Percentiles rank a stretch among this genome's conserved stretches.
phyloP scores from a whole-genome alignment of 2,797 vertebrate species.

The Bradypus variegatus region DNA sequence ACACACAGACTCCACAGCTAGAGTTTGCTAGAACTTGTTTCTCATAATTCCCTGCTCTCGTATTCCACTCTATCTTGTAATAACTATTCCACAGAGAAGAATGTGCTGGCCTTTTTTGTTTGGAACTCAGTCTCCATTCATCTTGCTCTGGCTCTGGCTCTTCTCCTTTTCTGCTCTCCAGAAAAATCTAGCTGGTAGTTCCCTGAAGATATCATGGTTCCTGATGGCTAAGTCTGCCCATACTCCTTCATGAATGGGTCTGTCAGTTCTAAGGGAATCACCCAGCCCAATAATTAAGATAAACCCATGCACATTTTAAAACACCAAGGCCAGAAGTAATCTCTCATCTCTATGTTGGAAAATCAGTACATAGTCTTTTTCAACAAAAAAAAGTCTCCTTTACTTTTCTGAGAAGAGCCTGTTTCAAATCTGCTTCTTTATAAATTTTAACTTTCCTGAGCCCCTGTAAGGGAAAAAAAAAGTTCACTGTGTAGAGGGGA shows the following conservation, averaged over 20 bases:
- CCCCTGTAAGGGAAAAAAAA: background rate
- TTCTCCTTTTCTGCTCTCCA: background rate
- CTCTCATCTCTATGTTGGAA: background rate
- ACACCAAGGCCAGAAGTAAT: background rate
- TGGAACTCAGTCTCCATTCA: background rate
- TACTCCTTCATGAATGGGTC: background rate
- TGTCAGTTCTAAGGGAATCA: background rate
- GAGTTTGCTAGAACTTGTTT: background rate
- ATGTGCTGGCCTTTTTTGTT: background rate
- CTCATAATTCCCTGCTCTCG: background rate
- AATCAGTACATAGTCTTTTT: background rate
- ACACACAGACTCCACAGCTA: background rate
- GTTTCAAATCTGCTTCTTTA: slow-evolving; percentile 37
- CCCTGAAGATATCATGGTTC: background rate
- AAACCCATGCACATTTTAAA: background rate
- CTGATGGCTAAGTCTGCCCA: background rate
- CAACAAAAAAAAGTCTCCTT: slow-evolving; percentile 22
- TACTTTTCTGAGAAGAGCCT: background rate
- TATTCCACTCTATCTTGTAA: background rate
- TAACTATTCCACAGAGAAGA: background rate
- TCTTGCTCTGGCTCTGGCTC: background rate
- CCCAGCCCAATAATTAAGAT: background rate
- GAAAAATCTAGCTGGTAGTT: background rate
- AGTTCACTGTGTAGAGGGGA: background rate
- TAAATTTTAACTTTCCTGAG: background rate